phyloP scores from a whole-genome alignment of 2,113 vertebrate species.

The Dipodomys ordii region DNA sequence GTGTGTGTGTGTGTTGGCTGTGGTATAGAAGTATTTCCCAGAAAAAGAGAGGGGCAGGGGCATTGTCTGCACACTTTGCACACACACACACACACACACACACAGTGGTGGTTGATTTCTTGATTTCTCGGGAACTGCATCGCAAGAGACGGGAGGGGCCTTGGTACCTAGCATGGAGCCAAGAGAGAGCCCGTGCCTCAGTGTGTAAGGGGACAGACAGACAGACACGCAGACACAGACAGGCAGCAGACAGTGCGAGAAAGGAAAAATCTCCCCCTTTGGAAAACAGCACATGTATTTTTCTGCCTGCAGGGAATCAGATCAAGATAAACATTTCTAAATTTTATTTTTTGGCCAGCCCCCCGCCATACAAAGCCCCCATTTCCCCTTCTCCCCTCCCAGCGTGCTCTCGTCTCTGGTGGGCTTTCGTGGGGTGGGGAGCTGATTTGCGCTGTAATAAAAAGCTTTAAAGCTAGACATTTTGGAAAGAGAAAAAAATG shows the following conservation, averaged over 20 bases:
- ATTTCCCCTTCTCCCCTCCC: too few species aligned
- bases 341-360: neutral
- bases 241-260: neutral
- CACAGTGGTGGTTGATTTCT: too few species aligned
- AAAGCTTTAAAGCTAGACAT: neutral
- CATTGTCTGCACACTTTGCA: too few species aligned
- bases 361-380: neutral
- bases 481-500: neutral
- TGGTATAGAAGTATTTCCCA: too few species aligned
- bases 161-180: too few species aligned
- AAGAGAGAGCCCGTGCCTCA: neutral
- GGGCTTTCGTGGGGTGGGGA: neutral
- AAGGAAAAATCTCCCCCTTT: neutral
- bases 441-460: neutral
- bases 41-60: too few species aligned
- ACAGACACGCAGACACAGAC: neutral
- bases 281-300: neutral
- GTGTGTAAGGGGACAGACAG: neutral
- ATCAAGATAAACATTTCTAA: neutral
- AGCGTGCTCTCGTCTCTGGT: fast-evolving
- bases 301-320: neutral
- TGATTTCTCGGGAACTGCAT: too few species aligned
- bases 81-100: too few species aligned
- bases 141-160: too few species aligned
- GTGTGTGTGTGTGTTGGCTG: neutral